Conservation (phyloP, 2,888 invertebrate species). For the Agrotis puta region DNA sequence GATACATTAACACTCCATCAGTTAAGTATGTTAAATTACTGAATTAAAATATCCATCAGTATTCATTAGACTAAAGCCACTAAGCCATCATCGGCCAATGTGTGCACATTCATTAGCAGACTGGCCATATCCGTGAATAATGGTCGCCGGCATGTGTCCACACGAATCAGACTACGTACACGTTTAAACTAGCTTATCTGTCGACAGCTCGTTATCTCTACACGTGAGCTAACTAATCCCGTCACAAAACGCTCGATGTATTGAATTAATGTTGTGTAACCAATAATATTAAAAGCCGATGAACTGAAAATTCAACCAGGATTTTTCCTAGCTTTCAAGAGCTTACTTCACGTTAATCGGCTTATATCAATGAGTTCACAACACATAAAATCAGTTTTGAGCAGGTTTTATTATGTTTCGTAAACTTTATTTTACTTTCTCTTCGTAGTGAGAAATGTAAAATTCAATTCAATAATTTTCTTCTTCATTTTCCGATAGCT, state of each 20-base stretch:
- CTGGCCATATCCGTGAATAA: conserved; percentile 33
- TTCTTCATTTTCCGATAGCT: background rate
- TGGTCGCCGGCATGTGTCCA: conserved; percentile 6
- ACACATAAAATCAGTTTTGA: background rate
- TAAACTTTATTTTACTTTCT: background rate
- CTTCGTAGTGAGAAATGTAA: background rate
- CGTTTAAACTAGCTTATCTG: conserved; percentile 48
- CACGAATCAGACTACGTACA: background rate
- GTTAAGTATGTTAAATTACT: background rate
- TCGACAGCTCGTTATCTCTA: conserved; percentile 46
- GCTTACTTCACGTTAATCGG: background rate
- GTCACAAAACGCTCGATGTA: conserved; percentile 12
- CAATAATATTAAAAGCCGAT: conserved; percentile 22
- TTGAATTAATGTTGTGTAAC: conserved; percentile 24
- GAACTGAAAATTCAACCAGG: background rate
- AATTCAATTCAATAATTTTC: background rate
- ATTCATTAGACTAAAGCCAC: conserved; percentile 16
- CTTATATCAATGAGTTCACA: background rate
- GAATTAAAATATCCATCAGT: conserved; percentile 17
- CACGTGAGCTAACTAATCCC: conserved; percentile 48
- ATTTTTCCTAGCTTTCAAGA: conserved; percentile 8
- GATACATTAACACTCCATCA: conserved; percentile 5
- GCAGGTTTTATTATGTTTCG: background rate
- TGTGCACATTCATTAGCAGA: conserved; percentile 31
- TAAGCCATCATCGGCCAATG: conserved; percentile 6